phyloP scores from a whole-genome alignment of 2,113 vertebrate genomes.

The Rhodinocichla rosea region DNA sequence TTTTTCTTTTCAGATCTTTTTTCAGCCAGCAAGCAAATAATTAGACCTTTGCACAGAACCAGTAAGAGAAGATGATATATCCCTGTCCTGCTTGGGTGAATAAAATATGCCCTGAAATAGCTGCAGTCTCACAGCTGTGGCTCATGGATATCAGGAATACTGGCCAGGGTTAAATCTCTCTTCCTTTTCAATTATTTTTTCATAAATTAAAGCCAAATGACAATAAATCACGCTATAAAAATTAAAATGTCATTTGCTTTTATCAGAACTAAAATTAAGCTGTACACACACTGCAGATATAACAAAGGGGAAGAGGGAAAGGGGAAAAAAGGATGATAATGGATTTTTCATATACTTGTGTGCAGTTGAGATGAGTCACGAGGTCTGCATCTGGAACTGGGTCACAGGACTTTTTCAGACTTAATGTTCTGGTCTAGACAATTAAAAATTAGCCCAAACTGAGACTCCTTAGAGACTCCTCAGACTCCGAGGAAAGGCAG shows the following conservation, averaged over 20 bases:
- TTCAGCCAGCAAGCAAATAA: not conserved
- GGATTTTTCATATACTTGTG: not conserved
- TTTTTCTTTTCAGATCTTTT: not conserved
- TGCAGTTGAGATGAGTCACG: not conserved
- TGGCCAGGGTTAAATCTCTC: conserved; percentile 4
- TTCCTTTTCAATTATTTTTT: conserved; percentile 33
- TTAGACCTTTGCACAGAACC: not conserved
- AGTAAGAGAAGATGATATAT: not conserved
- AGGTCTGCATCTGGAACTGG: not conserved
- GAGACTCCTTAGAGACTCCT: not conserved
- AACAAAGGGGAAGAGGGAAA: not conserved
- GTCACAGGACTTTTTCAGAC: not conserved
- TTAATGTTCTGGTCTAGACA: not conserved
- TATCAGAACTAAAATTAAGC: conserved; percentile 10
- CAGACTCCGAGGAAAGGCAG: not conserved
- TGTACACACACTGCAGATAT: not conserved
- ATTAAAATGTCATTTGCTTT: conserved; percentile 27
- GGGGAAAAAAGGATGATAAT: not conserved
- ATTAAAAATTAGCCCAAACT: not conserved
- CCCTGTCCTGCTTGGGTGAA: not conserved
- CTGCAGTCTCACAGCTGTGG: not conserved
- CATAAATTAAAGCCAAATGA: conserved; percentile 31
- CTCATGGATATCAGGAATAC: not conserved
- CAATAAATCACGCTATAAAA: conserved; percentile 39
- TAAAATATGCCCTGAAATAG: conserved; percentile 3